Evolutionary conservation across 2,888 invertebrate species (phyloP), one percentile per base, ranked within the genome.

Genomic region (Ennomos quercinarius): DNA sequence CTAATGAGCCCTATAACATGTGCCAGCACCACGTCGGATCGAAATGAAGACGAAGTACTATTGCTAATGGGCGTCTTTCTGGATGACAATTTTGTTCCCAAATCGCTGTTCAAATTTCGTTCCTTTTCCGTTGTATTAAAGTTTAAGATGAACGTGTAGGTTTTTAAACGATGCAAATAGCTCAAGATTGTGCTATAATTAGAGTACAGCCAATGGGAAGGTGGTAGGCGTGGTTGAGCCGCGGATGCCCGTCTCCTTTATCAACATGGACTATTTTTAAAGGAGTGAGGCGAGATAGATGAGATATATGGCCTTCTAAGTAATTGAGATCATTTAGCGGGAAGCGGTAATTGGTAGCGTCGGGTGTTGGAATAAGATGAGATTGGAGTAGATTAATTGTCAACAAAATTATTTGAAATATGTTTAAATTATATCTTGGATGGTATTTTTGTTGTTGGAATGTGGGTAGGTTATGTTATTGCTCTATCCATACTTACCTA

Each of bases 271-370:
- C 88, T 91, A 91, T 91, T 89, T 27, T 17, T 85, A 84, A 48
- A 78, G 78, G 78, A 71, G 76, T 3, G 3, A 71, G 61, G 76
- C 88, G 91, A 91, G 79, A 82, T 83, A 91, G 6, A 71, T 60
- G 76, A 89, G 91, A 91, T 80, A 82, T 84, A 91, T 90, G 84
- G 67, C 78, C 63, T 71, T 66, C 80, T 71, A 82, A 91, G 91
- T 91, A 91, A 91, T 92, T 86, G 88, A 88, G 86, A 89, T 92
- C 91, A 92, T 91, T 90, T 90, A 88, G 91, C 89, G 89, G 55
- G 60, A 55, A 60, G 51, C 46, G 50, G 60, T 54, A 60, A 55
- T 60, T 60, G 55, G 60, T 43, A 36, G 37, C 39, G 39, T n/a
- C 39, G 46, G 34, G 35, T 47, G 27, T 27, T 27, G 47, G 48